Evolutionary conservation across 2,888 invertebrate species (phyloP).

Genomic region (Acleris sparsana): DNA sequence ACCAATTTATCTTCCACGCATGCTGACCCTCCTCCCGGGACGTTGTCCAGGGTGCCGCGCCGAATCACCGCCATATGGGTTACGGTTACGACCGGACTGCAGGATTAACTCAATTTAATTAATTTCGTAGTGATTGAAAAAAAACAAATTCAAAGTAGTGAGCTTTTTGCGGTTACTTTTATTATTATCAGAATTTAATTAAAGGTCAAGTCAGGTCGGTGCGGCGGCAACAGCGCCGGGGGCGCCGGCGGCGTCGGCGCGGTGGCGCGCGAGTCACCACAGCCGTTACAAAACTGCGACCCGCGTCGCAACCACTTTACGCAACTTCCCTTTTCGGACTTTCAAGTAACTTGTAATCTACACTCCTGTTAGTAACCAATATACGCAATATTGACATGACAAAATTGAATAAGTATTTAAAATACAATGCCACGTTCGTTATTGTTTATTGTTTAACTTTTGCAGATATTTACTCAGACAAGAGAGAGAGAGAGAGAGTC

Average conservation of each 20-base stretch:
- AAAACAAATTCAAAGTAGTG: not conserved
- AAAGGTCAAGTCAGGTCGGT: conserved; percentile 24
- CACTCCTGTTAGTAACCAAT: conserved; percentile 8
- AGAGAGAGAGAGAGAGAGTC: too few relatives aligned
- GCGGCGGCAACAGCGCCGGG: conserved; percentile 37
- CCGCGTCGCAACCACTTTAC: conserved; percentile 63
- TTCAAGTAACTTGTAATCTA: conserved; percentile 55
- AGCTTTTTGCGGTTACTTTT: not conserved
- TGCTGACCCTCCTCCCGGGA: conserved; percentile 76
- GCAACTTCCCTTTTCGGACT: conserved; percentile 70
- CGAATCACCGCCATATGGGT: conserved; percentile 23
- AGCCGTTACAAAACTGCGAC: conserved; percentile 69
- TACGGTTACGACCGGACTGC: conserved; percentile 25
- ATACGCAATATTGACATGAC: too few relatives aligned
- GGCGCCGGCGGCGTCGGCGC: conserved; percentile 37
- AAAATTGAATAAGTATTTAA: too few relatives aligned
- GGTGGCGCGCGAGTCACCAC: conserved; percentile 42
- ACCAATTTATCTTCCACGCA: conserved; percentile 81
- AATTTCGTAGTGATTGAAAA: conserved; percentile 4
- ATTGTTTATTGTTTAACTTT: too few relatives aligned
- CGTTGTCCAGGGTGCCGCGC: conserved; percentile 56
- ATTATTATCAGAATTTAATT: conserved; percentile 30
- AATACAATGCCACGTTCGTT: too few relatives aligned
- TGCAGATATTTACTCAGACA: too few relatives aligned
- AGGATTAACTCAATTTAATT: conserved; percentile 13